phyloP scores from a whole-genome alignment of 2,113 vertebrate genomes.

The Paramisgurnus dabryanus region DNA sequence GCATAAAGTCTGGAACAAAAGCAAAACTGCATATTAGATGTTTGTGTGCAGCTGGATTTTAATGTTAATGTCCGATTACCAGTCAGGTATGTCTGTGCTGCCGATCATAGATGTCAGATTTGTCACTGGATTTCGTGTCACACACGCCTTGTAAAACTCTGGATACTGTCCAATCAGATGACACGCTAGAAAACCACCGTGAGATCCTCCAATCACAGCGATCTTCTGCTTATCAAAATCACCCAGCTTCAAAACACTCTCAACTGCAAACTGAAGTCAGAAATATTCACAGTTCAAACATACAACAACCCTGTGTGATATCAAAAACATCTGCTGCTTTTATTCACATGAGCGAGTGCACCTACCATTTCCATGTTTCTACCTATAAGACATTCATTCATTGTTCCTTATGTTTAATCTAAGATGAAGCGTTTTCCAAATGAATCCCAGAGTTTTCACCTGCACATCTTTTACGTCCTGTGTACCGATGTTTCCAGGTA shows the following conservation, averaged over 20 bases:
- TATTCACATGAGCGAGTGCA: too few relatives aligned
- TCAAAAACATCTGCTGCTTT: too few relatives aligned
- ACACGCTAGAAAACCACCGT: conserved; percentile 92
- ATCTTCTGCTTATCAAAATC: conserved; percentile 76
- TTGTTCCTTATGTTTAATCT: too few relatives aligned
- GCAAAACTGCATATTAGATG: too few relatives aligned
- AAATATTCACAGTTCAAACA: not conserved
- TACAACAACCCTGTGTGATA: too few relatives aligned
- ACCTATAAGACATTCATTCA: too few relatives aligned
- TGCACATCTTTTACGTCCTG: conserved; percentile 94
- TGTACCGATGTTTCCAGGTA: conserved; percentile 85
- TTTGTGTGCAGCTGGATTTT: not conserved
- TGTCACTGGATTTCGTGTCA: conserved; percentile 87
- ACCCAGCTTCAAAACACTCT: conserved; percentile 78
- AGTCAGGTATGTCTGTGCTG: conserved; percentile 93
- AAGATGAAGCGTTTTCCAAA: too few relatives aligned
- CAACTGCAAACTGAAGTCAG: conserved; percentile 81
- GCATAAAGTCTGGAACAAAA: too few relatives aligned
- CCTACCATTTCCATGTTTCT: too few relatives aligned
- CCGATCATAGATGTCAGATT: conserved; percentile 89
- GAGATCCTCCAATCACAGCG: conserved; percentile 85
- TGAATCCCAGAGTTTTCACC: conserved; percentile 66
- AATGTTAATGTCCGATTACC: conserved; percentile 72
- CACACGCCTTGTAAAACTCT: conserved; percentile 83
- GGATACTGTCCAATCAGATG: conserved; percentile 96